A percentile compares a stretch with the other conserved stretches of the same genome.
Conservation (phyloP, 2,888 invertebrate genomes). For the Caenorhabditis uteleia region DNA sequence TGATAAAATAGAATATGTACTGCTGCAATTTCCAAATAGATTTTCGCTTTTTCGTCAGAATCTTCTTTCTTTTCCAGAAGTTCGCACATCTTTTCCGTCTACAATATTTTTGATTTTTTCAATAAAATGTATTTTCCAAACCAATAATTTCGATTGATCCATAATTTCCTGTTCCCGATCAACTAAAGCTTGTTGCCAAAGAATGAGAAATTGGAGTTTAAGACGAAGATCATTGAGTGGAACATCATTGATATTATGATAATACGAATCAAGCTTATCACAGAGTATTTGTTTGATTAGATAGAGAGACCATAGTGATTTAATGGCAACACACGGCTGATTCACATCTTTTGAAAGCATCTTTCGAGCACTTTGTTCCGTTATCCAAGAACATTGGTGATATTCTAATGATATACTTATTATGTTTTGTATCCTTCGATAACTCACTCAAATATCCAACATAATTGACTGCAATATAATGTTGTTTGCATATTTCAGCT, state of each 20-base stretch:
- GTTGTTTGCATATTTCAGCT: slow-evolving; percentile 3
- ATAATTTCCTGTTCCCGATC: too few species aligned
- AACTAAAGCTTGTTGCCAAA: slow-evolving; percentile 26
- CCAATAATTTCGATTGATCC: too few species aligned
- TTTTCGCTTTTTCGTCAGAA: slow-evolving; percentile 5
- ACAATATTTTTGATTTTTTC: neutral
- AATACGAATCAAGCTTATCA: neutral
- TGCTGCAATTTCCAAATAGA: slow-evolving; percentile 23
- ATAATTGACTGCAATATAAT: slow-evolving; percentile 35
- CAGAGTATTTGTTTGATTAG: slow-evolving; percentile 7
- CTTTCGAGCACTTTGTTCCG: slow-evolving; percentile 17
- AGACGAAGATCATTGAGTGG: neutral
- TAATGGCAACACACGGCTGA: slow-evolving; percentile 11
- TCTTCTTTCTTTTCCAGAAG: neutral
- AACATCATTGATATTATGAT: neutral
- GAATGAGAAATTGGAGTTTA: slow-evolving; percentile 12
- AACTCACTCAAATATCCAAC: slow-evolving; percentile 20
- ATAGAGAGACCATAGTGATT: slow-evolving; percentile 23
- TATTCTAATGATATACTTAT: slow-evolving; percentile 6
- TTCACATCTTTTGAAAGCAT: slow-evolving; percentile 13
- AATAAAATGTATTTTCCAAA: neutral
- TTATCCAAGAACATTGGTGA: slow-evolving; percentile 4
- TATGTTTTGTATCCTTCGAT: slow-evolving; percentile 87
- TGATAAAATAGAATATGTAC: slow-evolving; percentile 28
- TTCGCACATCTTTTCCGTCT: neutral